These are phyloP conservation scores for Nibea coibor DNA, from an alignment of 2,113 vertebrate species.

Conservation along the genomic window DNA sequence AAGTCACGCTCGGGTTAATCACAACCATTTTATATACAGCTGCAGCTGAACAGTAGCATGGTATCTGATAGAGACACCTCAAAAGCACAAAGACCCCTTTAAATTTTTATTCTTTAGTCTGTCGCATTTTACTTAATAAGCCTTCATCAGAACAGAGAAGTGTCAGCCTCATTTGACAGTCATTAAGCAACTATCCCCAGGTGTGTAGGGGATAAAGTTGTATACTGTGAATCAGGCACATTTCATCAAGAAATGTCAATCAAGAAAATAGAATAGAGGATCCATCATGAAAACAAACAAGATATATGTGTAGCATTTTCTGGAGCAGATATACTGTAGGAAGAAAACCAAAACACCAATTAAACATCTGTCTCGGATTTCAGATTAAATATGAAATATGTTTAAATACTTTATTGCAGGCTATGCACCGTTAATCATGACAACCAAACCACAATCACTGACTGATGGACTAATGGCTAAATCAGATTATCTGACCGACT, in stretches of 20 bases:
- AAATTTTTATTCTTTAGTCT: background rate
- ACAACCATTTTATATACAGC: background rate
- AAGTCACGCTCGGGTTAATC: background rate
- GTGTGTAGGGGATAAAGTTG: background rate
- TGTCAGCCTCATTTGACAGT: background rate
- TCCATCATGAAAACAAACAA: background rate
- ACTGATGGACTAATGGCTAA: slow-evolving; percentile 34
- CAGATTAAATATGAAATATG: slow-evolving; percentile 38
- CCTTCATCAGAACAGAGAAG: background rate
- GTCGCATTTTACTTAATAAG: slow-evolving; percentile 5
- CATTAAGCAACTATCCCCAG: background rate
- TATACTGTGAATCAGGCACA: background rate
- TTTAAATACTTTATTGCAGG: slow-evolving; percentile 29
- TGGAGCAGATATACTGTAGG: background rate
- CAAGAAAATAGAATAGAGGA: background rate
- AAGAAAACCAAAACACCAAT: background rate
- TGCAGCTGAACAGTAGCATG: background rate
- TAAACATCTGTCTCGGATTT: slow-evolving; percentile 4
- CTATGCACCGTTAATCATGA: slow-evolving; percentile 18
- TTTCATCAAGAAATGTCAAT: background rate
- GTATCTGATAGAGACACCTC: background rate
- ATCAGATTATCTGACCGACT: slow-evolving; percentile 7
- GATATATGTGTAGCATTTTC: background rate
- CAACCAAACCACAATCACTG: slow-evolving; percentile 12
- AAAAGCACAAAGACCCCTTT: background rate